Evolutionary conservation across 2,113 vertebrate genomes (phyloP), one percentile per base, ranked within the genome.

Genomic region (Vanacampus margaritifer): DNA sequence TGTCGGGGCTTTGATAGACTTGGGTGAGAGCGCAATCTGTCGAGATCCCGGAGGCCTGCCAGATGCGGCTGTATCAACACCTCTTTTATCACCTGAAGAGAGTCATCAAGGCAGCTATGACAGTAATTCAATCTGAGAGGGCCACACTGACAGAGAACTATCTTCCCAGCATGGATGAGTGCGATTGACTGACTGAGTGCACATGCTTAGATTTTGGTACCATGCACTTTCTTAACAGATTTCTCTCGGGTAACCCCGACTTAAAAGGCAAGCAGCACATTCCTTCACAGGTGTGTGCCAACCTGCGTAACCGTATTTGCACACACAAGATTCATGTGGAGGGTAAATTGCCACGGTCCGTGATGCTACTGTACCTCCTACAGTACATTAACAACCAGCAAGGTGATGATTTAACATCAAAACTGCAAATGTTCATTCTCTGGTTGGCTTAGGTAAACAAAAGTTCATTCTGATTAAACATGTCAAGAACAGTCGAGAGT

Each of bases 11-110:
- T 79, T 82, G 72, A 84, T 83, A 70, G 69, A 80, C 81, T 72
- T 64, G 65, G 68, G 81, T 75, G 83, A 72, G 60, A 87, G 84
- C 68, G 82, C 78, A 78, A 86, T 79, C 76, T 87, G 86, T 89
- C 85, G 84, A 80, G 75, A 79, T 79, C 78, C 75, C 67, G 53
- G 68, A 74, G 62, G 81, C 62, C 75, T 79, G 82, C 86, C 87
- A 89, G 79, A 85, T 84, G 86, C 81, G 84, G 80, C 78, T 79
- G 75, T 82, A 87, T 91, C 89, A 90, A 84, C 89, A 90, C 88
- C 87, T 90, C 84, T 84, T 89, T 88, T 84, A 88, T 90, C 84
- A 86, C 87, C 78, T 87, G 78, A 87, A 84, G 85, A 88, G 75
- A 86, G 79, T 78, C 84, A 69, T 88, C 84, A 84, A 81, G 78